Percentiles rank a stretch among this genome's conserved stretches.
Conservation (phyloP, 2,113 vertebrate species). For the Artemisiospiza belli region DNA sequence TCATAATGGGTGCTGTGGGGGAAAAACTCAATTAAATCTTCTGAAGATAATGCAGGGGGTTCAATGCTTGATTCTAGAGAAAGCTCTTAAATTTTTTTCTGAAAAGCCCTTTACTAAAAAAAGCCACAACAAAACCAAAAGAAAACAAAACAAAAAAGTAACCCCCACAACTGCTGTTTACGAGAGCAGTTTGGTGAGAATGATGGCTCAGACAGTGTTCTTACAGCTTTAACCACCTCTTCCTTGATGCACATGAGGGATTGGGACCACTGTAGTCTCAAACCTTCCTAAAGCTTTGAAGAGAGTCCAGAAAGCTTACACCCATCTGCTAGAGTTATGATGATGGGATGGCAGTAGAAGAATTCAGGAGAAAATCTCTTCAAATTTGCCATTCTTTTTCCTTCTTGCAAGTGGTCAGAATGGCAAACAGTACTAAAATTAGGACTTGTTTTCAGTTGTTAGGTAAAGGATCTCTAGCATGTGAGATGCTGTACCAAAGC, state of each 20-base stretch:
- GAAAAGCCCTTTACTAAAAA: background rate
- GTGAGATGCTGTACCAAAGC: background rate
- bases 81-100: background rate
- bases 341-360: background rate
- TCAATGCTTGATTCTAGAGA: background rate
- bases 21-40: background rate
- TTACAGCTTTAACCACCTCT: background rate
- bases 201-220: background rate
- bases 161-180: fast-evolving
- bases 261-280: background rate
- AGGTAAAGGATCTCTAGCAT: background rate
- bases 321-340: background rate
- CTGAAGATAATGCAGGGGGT: background rate
- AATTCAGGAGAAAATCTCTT: background rate
- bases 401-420: background rate
- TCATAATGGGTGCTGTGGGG: background rate
- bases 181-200: background rate
- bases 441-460: background rate
- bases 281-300: background rate
- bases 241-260: background rate
- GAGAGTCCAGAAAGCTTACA: background rate
- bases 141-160: background rate
- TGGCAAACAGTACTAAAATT: background rate
- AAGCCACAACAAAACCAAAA: background rate
- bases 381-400: background rate